Evolutionary conservation across 1,140 invertebrate species (phyloP), one percentile per base, ranked within the genome.

Genomic region (Drosophila saltans): DNA sequence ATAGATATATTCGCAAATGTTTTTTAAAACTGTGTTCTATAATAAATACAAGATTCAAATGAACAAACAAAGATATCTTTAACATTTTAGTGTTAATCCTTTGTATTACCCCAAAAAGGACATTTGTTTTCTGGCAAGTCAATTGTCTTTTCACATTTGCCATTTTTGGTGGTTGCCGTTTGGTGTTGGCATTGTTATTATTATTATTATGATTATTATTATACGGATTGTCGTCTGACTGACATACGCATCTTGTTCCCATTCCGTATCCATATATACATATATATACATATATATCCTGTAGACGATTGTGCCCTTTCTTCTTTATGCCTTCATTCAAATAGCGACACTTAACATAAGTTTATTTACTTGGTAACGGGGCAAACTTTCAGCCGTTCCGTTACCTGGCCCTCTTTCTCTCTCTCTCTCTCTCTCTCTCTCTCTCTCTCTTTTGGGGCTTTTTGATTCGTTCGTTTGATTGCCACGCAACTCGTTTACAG

Each of bases 401-500:
- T 5, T 7, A 70, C 9, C 36, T 9, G 5, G 36, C 16, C 41
- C 33, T 39, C 65, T 28, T 9, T n/a, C 36, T 24, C 36, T 8
- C 16, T 39, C 16, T 33, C 6, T n/a, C 9, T 26, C 16, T 33
- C 6, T n/a, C 33, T 39, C 65, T 28, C 4, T n/a, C 36, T 24
- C 36, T 8, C 16, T 39, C 16, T 33, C 6, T n/a, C 9, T 26
- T 16, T 26, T 16, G 21, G 24, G 8, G 45, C 21, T 30, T 61
- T 61, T 61, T 6, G 63, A 40, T 30, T 62, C 65, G 33, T 21
- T 24, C 28, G 41, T 58, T 10, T 43, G 40, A 88, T 88, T 88
- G 83, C 83, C 83, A 88, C 77, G 83, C 83, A 88, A 88, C 79
- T 80, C 39, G 72, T 81, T 85, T 77, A 72, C 55, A 76, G 74